These are phyloP conservation scores for Propsilocerus akamusi DNA, from an alignment of 1,140 invertebrate genomes.

Conservation along the genomic window DNA sequence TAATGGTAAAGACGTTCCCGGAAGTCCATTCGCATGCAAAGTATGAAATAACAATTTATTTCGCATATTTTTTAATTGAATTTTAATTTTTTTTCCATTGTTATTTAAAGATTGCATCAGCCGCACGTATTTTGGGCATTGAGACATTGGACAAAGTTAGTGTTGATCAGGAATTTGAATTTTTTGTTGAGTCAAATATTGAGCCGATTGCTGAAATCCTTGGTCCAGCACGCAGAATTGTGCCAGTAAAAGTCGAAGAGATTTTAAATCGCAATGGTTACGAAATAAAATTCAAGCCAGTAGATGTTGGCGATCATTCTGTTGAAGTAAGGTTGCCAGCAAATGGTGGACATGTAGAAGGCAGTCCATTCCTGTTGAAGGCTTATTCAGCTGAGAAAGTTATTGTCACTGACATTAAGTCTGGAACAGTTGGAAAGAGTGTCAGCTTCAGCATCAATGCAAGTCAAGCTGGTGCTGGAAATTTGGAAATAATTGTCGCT, in stretches of 20 bases:
- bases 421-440: constrained; percentile 76
- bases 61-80: constrained; percentile 5
- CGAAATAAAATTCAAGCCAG: constrained; percentile 63
- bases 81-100: constrained; percentile 25
- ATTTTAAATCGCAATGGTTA: constrained; percentile 28
- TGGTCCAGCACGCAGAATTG: constrained; percentile 48
- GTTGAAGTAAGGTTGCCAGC: constrained; percentile 58
- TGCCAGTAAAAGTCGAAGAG: constrained; percentile 39
- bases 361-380: constrained; percentile 87
- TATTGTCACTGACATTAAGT: constrained; percentile 69
- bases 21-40: constrained; percentile 57
- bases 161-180: constrained; percentile 62
- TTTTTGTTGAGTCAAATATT: constrained; percentile 63
- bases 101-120: constrained; percentile 30
- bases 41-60: constrained; percentile 21
- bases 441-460: constrained; percentile 83
- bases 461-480: constrained; percentile 65
- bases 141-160: constrained; percentile 85
- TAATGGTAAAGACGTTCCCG: constrained; percentile 89
- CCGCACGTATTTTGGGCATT: constrained; percentile 49
- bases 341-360: constrained; percentile 62
- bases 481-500: constrained; percentile 94
- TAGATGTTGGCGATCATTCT: constrained; percentile 83
- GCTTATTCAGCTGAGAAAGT: constrained; percentile 83
- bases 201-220: constrained; percentile 59